Percentiles rank a stretch among this genome's conserved stretches.
phyloP scores from a whole-genome alignment of 2,888 invertebrate genomes.

The Eurytoma adleriae region DNA sequence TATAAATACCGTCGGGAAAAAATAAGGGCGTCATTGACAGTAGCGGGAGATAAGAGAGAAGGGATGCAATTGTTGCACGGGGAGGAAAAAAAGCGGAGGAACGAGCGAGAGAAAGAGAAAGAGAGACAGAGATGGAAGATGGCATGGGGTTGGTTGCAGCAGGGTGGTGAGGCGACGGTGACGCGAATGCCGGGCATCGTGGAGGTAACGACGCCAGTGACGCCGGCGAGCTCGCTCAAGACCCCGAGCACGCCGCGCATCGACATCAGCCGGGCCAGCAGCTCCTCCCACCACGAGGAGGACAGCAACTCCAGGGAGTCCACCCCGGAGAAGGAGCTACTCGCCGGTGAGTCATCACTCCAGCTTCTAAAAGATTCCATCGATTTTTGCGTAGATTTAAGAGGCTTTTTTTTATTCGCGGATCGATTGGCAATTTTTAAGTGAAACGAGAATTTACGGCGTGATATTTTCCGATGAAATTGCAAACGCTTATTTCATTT shows the following conservation, averaged over 20 bases:
- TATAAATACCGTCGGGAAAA: background rate
- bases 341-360: slow-evolving; percentile 77
- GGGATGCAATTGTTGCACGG: too few relatives aligned
- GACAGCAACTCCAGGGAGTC: slow-evolving; percentile 83
- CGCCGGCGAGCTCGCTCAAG: slow-evolving; percentile 75
- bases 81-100: too few relatives aligned
- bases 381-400: too few relatives aligned
- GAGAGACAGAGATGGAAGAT: background rate
- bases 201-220: slow-evolving; percentile 74
- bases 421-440: background rate
- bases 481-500: too few relatives aligned
- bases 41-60: background rate
- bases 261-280: slow-evolving; percentile 92
- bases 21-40: background rate
- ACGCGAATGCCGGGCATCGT: slow-evolving; percentile 76
- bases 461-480: too few relatives aligned
- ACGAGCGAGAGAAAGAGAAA: background rate
- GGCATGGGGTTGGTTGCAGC: slow-evolving; percentile 58
- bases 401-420: too few relatives aligned
- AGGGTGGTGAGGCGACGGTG: slow-evolving; percentile 70
- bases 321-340: slow-evolving; percentile 90
- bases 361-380: too few relatives aligned
- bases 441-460: too few relatives aligned
- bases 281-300: slow-evolving; percentile 89
- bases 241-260: slow-evolving; percentile 89